Evolutionary conservation across 2,797 vertebrate genomes (phyloP), one percentile per base, ranked within the genome.

Genomic region (Antennarius maculatus): DNA sequence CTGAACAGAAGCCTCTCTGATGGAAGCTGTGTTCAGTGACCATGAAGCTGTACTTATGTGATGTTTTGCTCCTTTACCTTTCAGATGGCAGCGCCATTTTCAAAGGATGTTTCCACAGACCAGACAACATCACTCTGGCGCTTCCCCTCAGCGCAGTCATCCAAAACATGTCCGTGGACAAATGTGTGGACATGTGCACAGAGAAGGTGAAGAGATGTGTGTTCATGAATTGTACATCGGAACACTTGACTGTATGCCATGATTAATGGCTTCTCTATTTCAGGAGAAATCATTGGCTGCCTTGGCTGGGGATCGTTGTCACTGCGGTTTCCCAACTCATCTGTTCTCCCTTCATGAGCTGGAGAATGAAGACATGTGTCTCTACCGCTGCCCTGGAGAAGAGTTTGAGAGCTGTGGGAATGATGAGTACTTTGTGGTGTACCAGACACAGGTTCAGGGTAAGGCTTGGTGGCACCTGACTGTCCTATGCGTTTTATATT

Each of bases 371-470:
- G 94, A 94, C 72, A 92, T 96, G 86, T 99, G 98, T 13, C 93
- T 95, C 7, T 93, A 95, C 69, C 95, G 85, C 60, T 99, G 98
- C 48, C 83, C 89, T 0, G 96, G 95, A 0, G 96, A 98, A 79
- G 97, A 98, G 77, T 96, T 96, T 0, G 97, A 99, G 89, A 98
- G 93, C 94, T 99, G 98, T 0, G 97, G 97, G 72, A 97, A 93
- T 0, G 62, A 92, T 0, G 89, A 96, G 1, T 97, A 95, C 88
- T 97, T 97, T 82, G 92, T 98, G 0, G 95, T 97, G 66, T 99
- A 98, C 91, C 98, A 99, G 92, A 99, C 97, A 0, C 97, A 99
- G 87, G 97, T 98, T 69, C 97, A 98, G 95, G 97, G 97, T 99
- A 87, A 87, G 16, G 12, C 61, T 54, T 61, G 34, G 23, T 49